Conservation (phyloP, 2,113 vertebrate genomes). For the Misgurnus mizolepis region DNA sequence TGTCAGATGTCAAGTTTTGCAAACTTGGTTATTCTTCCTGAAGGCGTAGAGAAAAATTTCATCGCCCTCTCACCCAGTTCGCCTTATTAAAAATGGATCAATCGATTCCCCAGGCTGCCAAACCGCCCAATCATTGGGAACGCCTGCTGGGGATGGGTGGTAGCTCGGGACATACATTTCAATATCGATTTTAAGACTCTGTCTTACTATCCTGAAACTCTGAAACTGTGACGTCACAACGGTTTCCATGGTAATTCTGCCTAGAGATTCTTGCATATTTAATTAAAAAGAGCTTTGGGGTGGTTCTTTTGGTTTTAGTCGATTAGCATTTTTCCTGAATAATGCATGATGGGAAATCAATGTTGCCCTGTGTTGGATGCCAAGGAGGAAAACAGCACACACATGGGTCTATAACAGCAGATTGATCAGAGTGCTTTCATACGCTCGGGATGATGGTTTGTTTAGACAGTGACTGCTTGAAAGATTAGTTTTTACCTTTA, state of each 20-base stretch:
- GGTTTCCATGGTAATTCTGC: constrained; percentile 45
- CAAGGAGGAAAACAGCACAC: constrained; percentile 46
- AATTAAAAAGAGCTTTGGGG: constrained; percentile 38
- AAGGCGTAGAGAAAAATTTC: constrained; percentile 6
- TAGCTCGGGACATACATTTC: constrained; percentile 1
- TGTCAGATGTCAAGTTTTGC: background rate
- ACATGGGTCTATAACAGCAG: constrained; percentile 17
- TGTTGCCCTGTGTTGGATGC: constrained; percentile 41
- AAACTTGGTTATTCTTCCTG: background rate
- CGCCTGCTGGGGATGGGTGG: constrained; percentile 18
- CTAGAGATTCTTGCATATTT: constrained; percentile 31
- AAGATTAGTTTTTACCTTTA: constrained; percentile 8
- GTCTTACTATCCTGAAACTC: background rate
- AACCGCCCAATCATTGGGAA: constrained; percentile 4
- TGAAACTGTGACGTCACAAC: constrained; percentile 34
- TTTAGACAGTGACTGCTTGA: constrained; percentile 28
- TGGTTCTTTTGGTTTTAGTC: constrained; percentile 37
- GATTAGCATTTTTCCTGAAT: constrained; percentile 60
- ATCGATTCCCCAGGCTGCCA: constrained; percentile 33
- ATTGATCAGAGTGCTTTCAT: constrained; percentile 43
- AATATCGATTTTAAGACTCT: background rate
- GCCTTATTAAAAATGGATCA: constrained; percentile 55
- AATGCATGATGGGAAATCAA: constrained; percentile 60
- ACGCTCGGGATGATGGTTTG: background rate
- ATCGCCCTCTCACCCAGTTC: constrained; percentile 27